phyloP scores from a whole-genome alignment of 64 coral and sea anemone species.

The Dendrophyllia cribrosa region DNA sequence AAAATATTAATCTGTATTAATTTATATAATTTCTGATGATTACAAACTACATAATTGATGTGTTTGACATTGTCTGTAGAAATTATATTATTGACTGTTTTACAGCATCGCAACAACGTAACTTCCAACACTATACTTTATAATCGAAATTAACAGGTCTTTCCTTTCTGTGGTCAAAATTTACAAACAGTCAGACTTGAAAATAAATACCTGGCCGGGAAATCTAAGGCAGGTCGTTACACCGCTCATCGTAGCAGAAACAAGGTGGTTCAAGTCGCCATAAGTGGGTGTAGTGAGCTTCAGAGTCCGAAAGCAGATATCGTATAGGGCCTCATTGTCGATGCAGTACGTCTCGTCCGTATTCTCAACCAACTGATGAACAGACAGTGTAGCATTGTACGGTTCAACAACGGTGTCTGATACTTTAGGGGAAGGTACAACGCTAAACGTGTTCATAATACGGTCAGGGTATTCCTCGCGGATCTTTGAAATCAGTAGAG shows the following conservation, averaged over 20 bases:
- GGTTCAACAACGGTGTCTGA: slow-evolving; percentile 80
- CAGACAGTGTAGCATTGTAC: slow-evolving; percentile 75
- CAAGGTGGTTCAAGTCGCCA: slow-evolving; percentile 80
- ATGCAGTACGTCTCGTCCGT: slow-evolving; percentile 82
- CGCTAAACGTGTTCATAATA: slow-evolving; percentile 85
- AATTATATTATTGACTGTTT: too few species aligned
- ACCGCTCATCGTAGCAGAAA: slow-evolving; percentile 78
- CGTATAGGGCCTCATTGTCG: slow-evolving; percentile 77
- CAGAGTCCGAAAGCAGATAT: slow-evolving; percentile 79
- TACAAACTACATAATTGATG: too few species aligned
- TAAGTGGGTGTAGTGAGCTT: slow-evolving; percentile 78
- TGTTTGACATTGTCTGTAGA: too few species aligned
- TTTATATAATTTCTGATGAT: too few species aligned
- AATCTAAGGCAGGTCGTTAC: slow-evolving; percentile 76
- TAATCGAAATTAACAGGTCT: too few species aligned
- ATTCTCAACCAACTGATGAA: slow-evolving; percentile 77
- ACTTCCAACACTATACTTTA: too few species aligned
- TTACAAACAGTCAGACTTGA: not conserved
- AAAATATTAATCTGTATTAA: too few species aligned
- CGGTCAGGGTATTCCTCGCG: slow-evolving; percentile 80
- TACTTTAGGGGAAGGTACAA: slow-evolving; percentile 77
- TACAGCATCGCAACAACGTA: too few species aligned
- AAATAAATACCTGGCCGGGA: slow-evolving; percentile 61
- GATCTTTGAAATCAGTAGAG: slow-evolving; percentile 77
- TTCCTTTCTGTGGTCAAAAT: too few species aligned